Conservation (phyloP, 2,797 vertebrate species). For the Danio jaintianensis region DNA sequence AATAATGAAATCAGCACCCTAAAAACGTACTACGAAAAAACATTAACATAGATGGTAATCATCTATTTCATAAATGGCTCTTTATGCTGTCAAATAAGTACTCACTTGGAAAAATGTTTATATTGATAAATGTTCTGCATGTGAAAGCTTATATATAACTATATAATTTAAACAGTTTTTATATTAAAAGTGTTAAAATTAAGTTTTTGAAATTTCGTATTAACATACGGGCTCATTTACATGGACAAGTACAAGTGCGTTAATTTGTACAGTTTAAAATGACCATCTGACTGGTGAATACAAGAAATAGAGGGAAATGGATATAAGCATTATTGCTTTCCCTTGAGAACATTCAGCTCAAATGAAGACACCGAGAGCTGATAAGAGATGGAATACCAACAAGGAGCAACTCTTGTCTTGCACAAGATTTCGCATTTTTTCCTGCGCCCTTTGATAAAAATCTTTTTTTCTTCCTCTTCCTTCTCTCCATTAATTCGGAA, state of each 20-base stretch:
- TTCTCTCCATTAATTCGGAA: background rate
- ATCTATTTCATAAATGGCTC: no score
- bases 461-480: background rate
- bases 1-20: no score
- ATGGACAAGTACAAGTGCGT: background rate
- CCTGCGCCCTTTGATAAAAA: background rate
- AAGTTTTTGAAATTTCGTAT: no score
- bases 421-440: background rate
- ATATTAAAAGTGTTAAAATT: no score
- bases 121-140: no score
- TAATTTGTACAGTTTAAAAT: background rate
- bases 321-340: background rate
- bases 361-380: constrained; percentile 35
- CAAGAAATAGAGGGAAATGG: background rate
- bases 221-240: background rate
- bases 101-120: no score
- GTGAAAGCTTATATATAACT: no score
- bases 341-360: background rate
- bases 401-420: constrained; percentile 32
- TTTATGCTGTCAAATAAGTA: no score
- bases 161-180: no score
- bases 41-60: no score
- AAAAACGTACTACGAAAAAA: no score
- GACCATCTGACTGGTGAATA: background rate
- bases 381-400: constrained; percentile 69